Evolutionary conservation across 2,113 vertebrate species (phyloP).

Genomic region (Poicephalus gulielmi): DNA sequence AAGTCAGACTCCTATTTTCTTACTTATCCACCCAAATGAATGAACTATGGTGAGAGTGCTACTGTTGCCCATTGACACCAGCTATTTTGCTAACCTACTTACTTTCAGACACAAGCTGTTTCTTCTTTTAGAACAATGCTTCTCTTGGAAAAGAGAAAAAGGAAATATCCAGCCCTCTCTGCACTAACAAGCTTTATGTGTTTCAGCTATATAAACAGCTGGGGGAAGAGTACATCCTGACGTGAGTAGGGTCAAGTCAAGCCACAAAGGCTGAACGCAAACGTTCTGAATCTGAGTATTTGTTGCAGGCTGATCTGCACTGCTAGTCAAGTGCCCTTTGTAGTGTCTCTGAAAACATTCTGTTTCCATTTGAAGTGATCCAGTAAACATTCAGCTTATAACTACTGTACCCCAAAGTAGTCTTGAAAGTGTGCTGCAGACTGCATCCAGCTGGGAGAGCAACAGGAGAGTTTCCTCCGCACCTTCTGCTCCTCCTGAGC

Average conservation of each 20-base stretch:
- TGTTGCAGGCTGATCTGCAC: not conserved
- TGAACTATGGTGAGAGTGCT: not conserved
- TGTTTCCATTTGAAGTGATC: not conserved
- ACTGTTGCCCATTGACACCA: not conserved
- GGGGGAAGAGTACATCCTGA: not conserved
- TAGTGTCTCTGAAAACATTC: not conserved
- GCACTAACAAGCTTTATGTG: not conserved
- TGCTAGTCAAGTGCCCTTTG: not conserved
- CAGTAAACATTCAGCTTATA: not conserved
- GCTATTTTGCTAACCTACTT: conserved; percentile 38
- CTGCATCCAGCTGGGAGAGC: no score
- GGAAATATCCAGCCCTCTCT: not conserved
- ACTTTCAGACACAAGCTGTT: conserved; percentile 17
- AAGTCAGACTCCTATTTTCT: not conserved
- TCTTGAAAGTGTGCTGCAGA: not conserved
- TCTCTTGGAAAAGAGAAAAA: conserved; percentile 37
- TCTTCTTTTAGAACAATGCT: conserved; percentile 30
- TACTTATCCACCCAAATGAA: not conserved
- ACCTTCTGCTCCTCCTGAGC: not conserved
- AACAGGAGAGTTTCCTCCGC: not conserved
- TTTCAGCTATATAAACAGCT: conserved; percentile 49
- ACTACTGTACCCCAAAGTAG: not conserved
- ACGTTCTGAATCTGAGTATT: not conserved
- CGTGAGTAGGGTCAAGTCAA: not conserved
- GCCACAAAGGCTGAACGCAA: not conserved